Percentiles rank a stretch among this genome's conserved stretches.
phyloP scores from a whole-genome alignment of 2,113 vertebrate species.

The Entosphenus tridentatus region DNA sequence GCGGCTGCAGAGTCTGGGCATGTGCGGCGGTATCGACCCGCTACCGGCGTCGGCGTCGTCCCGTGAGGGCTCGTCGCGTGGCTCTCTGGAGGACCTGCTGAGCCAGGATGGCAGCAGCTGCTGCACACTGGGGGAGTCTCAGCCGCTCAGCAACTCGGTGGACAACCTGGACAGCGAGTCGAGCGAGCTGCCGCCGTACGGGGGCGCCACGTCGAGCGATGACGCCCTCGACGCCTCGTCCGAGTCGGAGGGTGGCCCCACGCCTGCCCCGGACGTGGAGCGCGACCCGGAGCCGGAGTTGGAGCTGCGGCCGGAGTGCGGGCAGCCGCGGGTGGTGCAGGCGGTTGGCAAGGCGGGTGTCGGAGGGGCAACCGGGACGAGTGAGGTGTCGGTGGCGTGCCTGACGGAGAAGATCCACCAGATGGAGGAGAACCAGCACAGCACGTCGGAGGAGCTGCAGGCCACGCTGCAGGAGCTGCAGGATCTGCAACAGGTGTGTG shows the following conservation, averaged over 20 bases:
- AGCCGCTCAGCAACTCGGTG: slow-evolving; percentile 47
- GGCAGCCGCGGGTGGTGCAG: no score
- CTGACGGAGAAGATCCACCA: slow-evolving; percentile 76
- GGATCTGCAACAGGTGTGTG: slow-evolving; percentile 47
- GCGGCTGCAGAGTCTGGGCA: slow-evolving; percentile 49
- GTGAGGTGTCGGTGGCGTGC: slow-evolving; percentile 67
- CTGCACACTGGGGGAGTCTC: slow-evolving; percentile 35
- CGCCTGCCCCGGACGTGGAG: no score
- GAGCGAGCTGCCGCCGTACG: slow-evolving; percentile 58
- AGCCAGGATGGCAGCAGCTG: slow-evolving; percentile 33
- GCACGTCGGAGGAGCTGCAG: slow-evolving; percentile 73
- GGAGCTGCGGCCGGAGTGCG: no score
- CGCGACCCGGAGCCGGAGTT: no score
- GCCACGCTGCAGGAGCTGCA: slow-evolving; percentile 71
- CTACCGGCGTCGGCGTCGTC: slow-evolving; percentile 33
- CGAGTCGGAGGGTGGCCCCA: slow-evolving; percentile 52
- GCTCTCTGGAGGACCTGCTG: slow-evolving; percentile 68
- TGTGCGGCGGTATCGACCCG: slow-evolving; percentile 44
- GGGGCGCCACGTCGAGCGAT: slow-evolving; percentile 51
- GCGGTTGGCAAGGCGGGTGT: slow-evolving; percentile 29
- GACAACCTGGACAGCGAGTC: slow-evolving; percentile 84
- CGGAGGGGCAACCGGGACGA: slow-evolving; percentile 48
- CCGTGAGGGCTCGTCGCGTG: slow-evolving; percentile 61
- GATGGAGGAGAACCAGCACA: slow-evolving; percentile 92
- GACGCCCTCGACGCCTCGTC: slow-evolving; percentile 66